A percentile compares a stretch with the other conserved stretches of the same genome.
Evolutionary conservation across 30 jellyfish, hydroid and myxozoan species (phyloP).

Genomic region (Aurelia sp.): DNA sequence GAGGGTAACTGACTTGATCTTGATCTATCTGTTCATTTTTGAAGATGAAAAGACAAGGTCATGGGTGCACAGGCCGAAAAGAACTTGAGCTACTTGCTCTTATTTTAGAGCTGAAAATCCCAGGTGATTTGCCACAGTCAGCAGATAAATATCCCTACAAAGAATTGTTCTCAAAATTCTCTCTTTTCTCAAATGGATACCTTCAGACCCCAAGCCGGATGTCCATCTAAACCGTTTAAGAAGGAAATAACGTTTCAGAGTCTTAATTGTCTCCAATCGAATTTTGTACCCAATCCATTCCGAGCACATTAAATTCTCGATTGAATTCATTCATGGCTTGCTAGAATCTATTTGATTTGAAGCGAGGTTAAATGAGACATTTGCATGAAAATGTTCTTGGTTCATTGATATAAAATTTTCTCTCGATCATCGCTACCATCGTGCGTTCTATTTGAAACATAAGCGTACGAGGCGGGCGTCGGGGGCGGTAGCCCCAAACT

Average conservation of each 20-base stretch:
- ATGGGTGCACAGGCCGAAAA: neutral
- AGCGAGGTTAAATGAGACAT: no score
- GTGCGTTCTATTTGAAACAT: no score
- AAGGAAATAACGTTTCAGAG: constrained; percentile 67
- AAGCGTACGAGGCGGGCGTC: no score
- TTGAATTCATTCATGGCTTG: neutral
- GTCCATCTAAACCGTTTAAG: constrained; percentile 45
- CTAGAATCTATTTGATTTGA: neutral
- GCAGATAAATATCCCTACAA: neutral
- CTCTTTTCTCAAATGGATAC: constrained; percentile 26
- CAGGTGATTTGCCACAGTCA: neutral
- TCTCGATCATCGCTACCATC: no score
- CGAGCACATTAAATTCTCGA: constrained; percentile 27
- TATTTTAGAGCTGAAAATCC: constrained; percentile 1
- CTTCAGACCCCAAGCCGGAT: constrained; percentile 68
- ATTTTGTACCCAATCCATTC: constrained; percentile 34
- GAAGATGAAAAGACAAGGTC: neutral
- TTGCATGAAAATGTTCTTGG: no score
- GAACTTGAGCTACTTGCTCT: no score
- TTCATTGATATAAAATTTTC: no score
- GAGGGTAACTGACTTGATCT: neutral
- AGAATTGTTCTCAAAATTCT: constrained; percentile 22
- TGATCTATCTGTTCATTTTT: neutral
- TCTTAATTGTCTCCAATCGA: constrained; percentile 33
- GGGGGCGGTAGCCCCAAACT: no score